Evolutionary conservation across 2,797 vertebrate genomes (phyloP).

Genomic region (Rhinophrynus dorsalis): DNA sequence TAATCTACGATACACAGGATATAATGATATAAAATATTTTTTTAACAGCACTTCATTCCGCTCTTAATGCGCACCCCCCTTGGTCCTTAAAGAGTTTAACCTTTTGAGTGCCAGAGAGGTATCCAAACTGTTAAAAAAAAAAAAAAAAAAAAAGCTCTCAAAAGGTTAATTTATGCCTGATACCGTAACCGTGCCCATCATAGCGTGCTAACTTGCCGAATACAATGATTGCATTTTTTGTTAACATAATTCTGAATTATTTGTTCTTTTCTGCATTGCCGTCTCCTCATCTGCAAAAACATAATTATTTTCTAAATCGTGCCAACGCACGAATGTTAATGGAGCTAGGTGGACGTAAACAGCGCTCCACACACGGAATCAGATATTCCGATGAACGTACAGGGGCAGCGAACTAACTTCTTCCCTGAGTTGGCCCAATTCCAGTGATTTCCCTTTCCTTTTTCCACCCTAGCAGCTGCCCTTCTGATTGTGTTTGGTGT

Average conservation of each 20-base stretch:
- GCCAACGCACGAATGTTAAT: conserved; percentile 34
- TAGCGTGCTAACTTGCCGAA: too few relatives aligned
- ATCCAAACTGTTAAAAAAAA: too few relatives aligned
- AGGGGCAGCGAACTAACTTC: conserved; percentile 33
- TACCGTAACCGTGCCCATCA: too few relatives aligned
- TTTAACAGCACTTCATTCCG: too few relatives aligned
- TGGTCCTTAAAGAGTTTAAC: too few relatives aligned
- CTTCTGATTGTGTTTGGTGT: conserved; percentile 38
- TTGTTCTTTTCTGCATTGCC: conserved; percentile 20
- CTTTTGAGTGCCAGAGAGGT: too few relatives aligned
- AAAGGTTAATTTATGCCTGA: too few relatives aligned
- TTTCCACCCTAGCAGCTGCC: conserved; percentile 43
- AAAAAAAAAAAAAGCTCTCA: too few relatives aligned
- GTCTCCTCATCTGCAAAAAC: conserved; percentile 42
- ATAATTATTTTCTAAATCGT: conserved; percentile 36
- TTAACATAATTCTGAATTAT: conserved; percentile 7
- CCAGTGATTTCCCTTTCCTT: conserved; percentile 20
- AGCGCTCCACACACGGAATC: conserved; percentile 5
- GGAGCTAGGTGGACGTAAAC: conserved; percentile 33
- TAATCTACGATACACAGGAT: too few relatives aligned
- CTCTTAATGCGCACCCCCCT: too few relatives aligned
- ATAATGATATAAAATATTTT: too few relatives aligned
- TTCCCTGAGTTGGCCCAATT: conserved; percentile 24
- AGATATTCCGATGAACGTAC: conserved; percentile 42
- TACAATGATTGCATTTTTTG: conserved; percentile 13